Base-by-base conservation (phyloP, 2,113 vertebrate genomes). In the Conger conger region DNA sequence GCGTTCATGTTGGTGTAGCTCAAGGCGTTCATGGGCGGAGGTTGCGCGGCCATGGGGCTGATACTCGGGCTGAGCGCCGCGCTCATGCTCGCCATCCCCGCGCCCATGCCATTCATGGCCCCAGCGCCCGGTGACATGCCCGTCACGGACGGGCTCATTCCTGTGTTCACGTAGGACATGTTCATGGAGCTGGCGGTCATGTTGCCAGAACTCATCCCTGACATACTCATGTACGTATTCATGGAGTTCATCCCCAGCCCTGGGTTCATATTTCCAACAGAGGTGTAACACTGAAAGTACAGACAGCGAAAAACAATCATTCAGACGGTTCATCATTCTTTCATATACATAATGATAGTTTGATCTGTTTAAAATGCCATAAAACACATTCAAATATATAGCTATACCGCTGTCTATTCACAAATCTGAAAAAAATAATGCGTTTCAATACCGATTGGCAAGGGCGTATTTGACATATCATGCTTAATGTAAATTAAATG, bases 211-310 rank as follows among this genome's bases (percentile, higher is more conserved):
- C 95, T 94, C 96, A 97, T 97, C 78, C 94, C 96, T 5, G 95
- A 93, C 94, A 96, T 96, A 88, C 93, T 94, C 96, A 97, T 96
- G 91, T 97, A 97, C 0, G 94, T 94, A 88, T 95, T 95, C 96
- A 96, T 94, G 87, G 95, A 92, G 88, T 96, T 97, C 95, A 97
- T 95, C 54, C 96, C 96, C 89, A 97, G 92, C 86, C 96, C 95
- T 0, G 95, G 87, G 79, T 96, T 96, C 96, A 97, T 96, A 93
- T 95, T 96, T 92, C 95, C 94, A 86, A 95, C 96, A 0, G 96
- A 91, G 81, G 96, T 93, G 86, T 97, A 97, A 84, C 95, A 95
- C 97, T 97, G 92, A 77, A 76, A 90, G 91, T 50, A 68, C 81
- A 42, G 82, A 68, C 81, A 50, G 37, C n/a, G 23, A 82, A 30